Evolutionary conservation across 1,140 invertebrate genomes (phyloP).

Genomic region (Atta texana): DNA sequence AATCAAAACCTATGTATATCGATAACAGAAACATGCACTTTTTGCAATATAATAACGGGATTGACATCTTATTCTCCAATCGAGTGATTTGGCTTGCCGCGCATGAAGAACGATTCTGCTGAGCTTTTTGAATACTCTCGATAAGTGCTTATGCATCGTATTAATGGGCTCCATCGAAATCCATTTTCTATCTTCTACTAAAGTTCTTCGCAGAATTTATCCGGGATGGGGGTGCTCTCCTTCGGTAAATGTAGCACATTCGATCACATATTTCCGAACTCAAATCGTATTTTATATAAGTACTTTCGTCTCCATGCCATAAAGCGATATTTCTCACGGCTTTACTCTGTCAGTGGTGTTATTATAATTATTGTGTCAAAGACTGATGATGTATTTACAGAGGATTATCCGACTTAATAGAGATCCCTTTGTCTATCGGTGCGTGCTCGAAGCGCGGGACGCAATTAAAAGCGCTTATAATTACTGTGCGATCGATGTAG

Average conservation of each 20-base stretch:
- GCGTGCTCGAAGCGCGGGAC: slow-evolving; percentile 62
- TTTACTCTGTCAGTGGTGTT: slow-evolving; percentile 74
- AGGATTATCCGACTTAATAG: slow-evolving; percentile 67
- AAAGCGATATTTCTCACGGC: slow-evolving; percentile 68
- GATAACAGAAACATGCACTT: slow-evolving; percentile 29
- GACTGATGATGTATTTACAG: slow-evolving; percentile 82
- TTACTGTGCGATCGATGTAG: slow-evolving; percentile 73
- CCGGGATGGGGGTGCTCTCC: neutral
- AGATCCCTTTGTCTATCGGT: slow-evolving; percentile 62
- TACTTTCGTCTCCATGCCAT: slow-evolving; percentile 70
- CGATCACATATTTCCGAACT: slow-evolving; percentile 61
- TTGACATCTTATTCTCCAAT: slow-evolving; percentile 35
- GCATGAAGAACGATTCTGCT: slow-evolving; percentile 52
- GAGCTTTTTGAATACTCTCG: slow-evolving; percentile 55
- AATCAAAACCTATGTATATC: slow-evolving; percentile 63
- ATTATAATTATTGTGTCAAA: slow-evolving; percentile 78
- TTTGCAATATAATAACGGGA: slow-evolving; percentile 45
- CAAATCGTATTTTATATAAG: slow-evolving; percentile 69
- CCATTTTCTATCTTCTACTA: slow-evolving; percentile 61
- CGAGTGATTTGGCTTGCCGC: slow-evolving; percentile 48
- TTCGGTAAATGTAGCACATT: slow-evolving; percentile 55
- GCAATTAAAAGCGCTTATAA: slow-evolving; percentile 72
- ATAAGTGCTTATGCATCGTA: slow-evolving; percentile 67
- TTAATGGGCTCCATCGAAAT: slow-evolving; percentile 60
- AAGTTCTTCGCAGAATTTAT: slow-evolving; percentile 61